Evolutionary conservation across 1,140 invertebrate genomes (phyloP).

Genomic region (Drosophila sulfurigaster): DNA sequence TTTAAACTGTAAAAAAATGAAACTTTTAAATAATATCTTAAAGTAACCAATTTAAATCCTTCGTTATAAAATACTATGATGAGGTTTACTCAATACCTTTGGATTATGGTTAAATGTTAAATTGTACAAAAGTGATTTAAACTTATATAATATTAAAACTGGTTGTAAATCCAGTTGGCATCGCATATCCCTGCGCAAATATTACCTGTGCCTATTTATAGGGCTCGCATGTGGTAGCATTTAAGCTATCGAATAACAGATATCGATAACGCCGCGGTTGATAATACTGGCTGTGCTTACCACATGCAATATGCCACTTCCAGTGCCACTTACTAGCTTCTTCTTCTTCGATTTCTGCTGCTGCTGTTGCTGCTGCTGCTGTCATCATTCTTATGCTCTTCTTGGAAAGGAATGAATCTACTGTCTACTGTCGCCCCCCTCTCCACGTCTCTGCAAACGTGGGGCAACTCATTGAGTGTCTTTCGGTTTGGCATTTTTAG

Average conservation of each 20-base stretch:
- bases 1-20: too few species aligned
- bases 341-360: too few species aligned
- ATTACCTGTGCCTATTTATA: constrained; percentile 7
- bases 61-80: too few species aligned
- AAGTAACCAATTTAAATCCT: too few species aligned
- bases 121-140: too few species aligned
- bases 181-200: background rate
- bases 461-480: constrained; percentile 10
- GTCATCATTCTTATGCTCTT: constrained; percentile 13
- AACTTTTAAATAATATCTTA: too few species aligned
- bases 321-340: constrained; percentile 25
- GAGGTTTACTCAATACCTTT: too few species aligned
- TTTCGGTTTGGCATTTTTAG: constrained; percentile 66
- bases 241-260: constrained; percentile 35
- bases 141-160: too few species aligned
- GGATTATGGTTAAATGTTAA: too few species aligned
- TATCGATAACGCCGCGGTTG: constrained; percentile 35
- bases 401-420: constrained; percentile 13
- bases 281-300: constrained; percentile 23
- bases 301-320: constrained; percentile 42
- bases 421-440: background rate
- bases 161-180: background rate
- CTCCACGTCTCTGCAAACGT: background rate
- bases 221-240: constrained; percentile 33
- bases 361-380: background rate